These are phyloP conservation scores for Heliothis peltigera DNA, from an alignment of 2,888 invertebrate species.

Conservation along the genomic window DNA sequence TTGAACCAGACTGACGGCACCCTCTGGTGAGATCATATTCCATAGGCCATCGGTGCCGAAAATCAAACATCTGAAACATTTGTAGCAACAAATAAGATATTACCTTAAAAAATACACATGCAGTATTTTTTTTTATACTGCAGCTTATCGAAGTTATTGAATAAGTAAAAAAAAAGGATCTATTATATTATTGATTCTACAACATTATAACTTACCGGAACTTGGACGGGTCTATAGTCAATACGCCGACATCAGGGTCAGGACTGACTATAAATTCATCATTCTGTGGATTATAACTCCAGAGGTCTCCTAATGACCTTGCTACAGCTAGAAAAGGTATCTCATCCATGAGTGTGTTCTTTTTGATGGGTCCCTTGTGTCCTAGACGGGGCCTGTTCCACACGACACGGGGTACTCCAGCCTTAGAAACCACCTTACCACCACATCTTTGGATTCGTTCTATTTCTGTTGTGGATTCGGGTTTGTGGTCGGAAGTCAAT, in stretches of 20 bases:
- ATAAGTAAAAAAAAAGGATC: too few species aligned
- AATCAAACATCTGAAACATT: slow-evolving; percentile 93
- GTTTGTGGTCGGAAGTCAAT: slow-evolving; percentile 98
- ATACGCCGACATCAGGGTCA: slow-evolving; percentile 97
- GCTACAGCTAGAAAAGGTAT: slow-evolving; percentile 99
- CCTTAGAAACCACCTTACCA: slow-evolving; percentile 93
- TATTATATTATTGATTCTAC: too few species aligned
- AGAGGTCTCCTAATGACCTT: slow-evolving; percentile 98
- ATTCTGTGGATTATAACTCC: slow-evolving; percentile 98
- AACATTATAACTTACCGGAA: slow-evolving; percentile 86
- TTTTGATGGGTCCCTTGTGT: slow-evolving; percentile 94
- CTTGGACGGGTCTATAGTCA: slow-evolving; percentile 94
- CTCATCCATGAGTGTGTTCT: slow-evolving; percentile 97
- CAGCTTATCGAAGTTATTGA: too few species aligned
- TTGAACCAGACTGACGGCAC: slow-evolving; percentile 95
- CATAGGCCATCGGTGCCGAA: slow-evolving; percentile 99
- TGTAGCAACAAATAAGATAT: neutral
- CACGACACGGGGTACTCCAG: slow-evolving; percentile 98
- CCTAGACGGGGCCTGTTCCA: slow-evolving; percentile 98
- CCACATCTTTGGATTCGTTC: slow-evolving; percentile 95
- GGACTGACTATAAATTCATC: slow-evolving; percentile 99
- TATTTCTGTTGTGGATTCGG: slow-evolving; percentile 96
- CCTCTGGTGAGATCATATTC: slow-evolving; percentile 97
- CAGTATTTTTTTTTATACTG: too few species aligned
- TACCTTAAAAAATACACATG: too few species aligned